These are phyloP conservation scores for Nothoprocta perdicaria DNA, from an alignment of 2,113 vertebrate genomes.

Conservation along the genomic window DNA sequence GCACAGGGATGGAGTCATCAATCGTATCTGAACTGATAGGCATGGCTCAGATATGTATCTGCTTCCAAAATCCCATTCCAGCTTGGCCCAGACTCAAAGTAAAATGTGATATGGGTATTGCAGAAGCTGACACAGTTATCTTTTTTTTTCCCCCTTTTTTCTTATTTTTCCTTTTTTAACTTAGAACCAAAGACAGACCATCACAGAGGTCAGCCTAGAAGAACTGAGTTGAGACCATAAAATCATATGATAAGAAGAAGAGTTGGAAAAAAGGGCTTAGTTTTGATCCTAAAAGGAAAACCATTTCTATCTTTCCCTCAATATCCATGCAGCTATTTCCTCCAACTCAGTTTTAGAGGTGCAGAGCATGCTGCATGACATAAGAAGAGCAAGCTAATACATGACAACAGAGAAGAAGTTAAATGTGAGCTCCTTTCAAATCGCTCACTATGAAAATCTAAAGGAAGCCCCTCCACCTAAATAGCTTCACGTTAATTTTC, in stretches of 20 bases:
- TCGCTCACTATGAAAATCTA: not conserved
- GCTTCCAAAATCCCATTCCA: not conserved
- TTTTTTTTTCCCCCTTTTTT: not conserved
- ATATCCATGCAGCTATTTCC: not conserved
- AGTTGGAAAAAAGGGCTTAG: not conserved
- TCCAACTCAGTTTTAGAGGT: not conserved
- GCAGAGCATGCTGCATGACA: not conserved
- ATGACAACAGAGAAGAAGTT: not conserved
- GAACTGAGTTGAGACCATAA: not conserved
- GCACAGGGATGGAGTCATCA: not conserved
- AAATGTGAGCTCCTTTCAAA: slow-evolving; percentile 25
- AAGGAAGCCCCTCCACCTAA: slow-evolving; percentile 34
- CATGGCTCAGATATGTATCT: not conserved
- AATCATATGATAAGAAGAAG: not conserved
- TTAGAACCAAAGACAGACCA: not conserved
- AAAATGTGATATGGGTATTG: not conserved
- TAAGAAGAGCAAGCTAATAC: not conserved
- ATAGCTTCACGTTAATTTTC: slow-evolving; percentile 49
- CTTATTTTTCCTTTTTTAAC: not conserved
- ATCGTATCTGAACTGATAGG: not conserved
- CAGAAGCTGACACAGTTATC: not conserved
- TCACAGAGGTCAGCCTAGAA: not conserved
- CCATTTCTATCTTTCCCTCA: not conserved
- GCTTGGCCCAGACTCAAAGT: not conserved
- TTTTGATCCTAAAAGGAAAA: not conserved